A percentile compares a stretch with the other conserved stretches of the same genome.
Evolutionary conservation across 2,888 invertebrate species (phyloP).

Genomic region (Chalcosyrphus nemorum): DNA sequence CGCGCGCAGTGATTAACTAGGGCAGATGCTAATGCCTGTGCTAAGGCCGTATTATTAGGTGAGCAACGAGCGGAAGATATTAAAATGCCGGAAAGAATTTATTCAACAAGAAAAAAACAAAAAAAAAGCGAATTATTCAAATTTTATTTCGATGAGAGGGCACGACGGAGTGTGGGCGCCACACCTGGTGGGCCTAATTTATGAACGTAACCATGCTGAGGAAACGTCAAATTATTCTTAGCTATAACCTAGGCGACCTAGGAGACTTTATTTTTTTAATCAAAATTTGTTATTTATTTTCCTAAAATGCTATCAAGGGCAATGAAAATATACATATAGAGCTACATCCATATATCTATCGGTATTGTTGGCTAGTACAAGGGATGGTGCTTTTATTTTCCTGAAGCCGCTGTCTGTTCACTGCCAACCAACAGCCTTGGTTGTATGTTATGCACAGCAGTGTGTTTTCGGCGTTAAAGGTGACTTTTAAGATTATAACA

Average conservation of each 20-base stretch:
- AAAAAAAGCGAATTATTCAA: neutral
- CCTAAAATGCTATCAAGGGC: too few relatives aligned
- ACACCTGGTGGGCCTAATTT: neutral
- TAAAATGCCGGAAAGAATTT: constrained; percentile 5
- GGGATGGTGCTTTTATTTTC: too few relatives aligned
- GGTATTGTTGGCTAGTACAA: too few relatives aligned
- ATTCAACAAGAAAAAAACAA: neutral
- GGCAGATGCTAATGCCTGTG: constrained; percentile 18
- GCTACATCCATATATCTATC: too few relatives aligned
- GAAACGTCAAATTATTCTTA: neutral
- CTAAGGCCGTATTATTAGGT: constrained; percentile 3
- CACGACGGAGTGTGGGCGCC: neutral
- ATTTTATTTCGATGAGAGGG: neutral
- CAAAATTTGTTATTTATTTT: neutral
- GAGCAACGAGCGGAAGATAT: neutral
- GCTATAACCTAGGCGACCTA: neutral
- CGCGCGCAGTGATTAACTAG: constrained; percentile 6
- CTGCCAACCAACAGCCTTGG: too few relatives aligned
- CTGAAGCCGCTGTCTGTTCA: too few relatives aligned
- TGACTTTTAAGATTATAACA: too few relatives aligned
- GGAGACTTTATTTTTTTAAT: neutral
- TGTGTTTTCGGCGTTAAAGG: too few relatives aligned
- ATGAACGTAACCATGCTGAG: neutral
- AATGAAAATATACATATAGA: too few relatives aligned
- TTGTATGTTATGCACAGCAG: too few relatives aligned